These are phyloP conservation scores for Pseudochirops cupreus DNA, from an alignment of 2,797 vertebrate genomes.

Conservation along the genomic window DNA sequence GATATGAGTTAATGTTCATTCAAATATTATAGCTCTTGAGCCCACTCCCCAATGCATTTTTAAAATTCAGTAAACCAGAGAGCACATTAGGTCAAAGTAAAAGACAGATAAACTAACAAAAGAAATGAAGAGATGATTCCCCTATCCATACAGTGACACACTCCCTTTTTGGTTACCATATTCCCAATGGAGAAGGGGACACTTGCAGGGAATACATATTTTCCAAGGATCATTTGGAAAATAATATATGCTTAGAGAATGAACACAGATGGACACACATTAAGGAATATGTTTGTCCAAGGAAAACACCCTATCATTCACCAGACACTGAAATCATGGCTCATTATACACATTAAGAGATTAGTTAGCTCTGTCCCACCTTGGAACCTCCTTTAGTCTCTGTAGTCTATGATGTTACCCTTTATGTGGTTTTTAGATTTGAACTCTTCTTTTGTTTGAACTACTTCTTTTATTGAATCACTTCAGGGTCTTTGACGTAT, in stretches of 20 bases:
- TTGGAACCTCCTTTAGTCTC: neutral
- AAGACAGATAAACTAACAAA: neutral
- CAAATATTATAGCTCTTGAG: neutral
- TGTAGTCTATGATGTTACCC: neutral
- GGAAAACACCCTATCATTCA: neutral
- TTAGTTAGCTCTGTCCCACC: neutral
- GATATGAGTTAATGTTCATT: neutral
- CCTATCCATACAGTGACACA: neutral
- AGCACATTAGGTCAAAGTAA: neutral
- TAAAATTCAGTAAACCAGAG: neutral
- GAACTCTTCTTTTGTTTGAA: neutral
- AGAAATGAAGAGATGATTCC: neutral
- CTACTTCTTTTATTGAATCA: neutral
- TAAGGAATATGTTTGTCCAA: neutral
- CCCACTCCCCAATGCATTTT: neutral
- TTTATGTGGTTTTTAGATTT: neutral
- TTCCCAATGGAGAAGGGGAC: neutral
- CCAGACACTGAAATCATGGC: neutral
- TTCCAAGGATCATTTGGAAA: neutral
- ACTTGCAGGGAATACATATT: neutral
- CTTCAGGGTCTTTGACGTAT: neutral
- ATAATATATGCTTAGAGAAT: neutral
- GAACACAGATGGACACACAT: neutral
- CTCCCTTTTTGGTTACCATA: neutral
- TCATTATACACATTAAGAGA: neutral